A percentile compares a stretch with the other conserved stretches of the same genome.
These are phyloP conservation scores for Sardinella longiceps DNA, from an alignment of 2,797 vertebrate species.

Conservation along the genomic window DNA sequence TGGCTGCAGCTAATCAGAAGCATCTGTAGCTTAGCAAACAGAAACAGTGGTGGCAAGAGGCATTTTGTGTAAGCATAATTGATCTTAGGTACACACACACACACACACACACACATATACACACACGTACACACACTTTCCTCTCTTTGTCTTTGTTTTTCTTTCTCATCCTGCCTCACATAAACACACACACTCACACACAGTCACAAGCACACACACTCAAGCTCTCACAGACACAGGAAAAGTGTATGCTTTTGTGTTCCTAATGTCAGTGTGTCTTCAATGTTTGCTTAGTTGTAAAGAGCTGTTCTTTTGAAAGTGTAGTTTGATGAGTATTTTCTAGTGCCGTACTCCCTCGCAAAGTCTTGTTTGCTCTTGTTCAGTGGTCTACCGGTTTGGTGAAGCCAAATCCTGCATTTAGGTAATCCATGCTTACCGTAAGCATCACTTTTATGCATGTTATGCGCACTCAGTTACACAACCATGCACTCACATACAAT, in stretches of 20 bases:
- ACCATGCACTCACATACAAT: not conserved
- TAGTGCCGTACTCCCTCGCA: not conserved
- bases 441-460: not conserved
- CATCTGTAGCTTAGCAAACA: slow-evolving; percentile 32
- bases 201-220: not conserved
- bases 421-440: not conserved
- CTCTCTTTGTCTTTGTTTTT: slow-evolving; percentile 36
- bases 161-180: not conserved
- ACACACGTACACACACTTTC: slow-evolving; percentile 11
- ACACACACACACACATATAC: not conserved
- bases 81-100: not conserved
- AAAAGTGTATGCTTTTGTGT: not conserved
- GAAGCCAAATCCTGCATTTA: not conserved
- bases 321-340: no score
- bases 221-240: not conserved
- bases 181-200: not conserved
- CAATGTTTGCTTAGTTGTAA: not conserved
- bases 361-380: not conserved
- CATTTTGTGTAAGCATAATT: slow-evolving; percentile 33
- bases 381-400: not conserved
- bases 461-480: not conserved
- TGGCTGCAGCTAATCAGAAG: slow-evolving; percentile 27
- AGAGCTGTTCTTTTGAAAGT: not conserved
- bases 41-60: slow-evolving; percentile 16
- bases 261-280: slow-evolving; percentile 5